These are phyloP conservation scores for Oostethus manadensis DNA, from an alignment of 2,113 vertebrate species.

Conservation along the genomic window DNA sequence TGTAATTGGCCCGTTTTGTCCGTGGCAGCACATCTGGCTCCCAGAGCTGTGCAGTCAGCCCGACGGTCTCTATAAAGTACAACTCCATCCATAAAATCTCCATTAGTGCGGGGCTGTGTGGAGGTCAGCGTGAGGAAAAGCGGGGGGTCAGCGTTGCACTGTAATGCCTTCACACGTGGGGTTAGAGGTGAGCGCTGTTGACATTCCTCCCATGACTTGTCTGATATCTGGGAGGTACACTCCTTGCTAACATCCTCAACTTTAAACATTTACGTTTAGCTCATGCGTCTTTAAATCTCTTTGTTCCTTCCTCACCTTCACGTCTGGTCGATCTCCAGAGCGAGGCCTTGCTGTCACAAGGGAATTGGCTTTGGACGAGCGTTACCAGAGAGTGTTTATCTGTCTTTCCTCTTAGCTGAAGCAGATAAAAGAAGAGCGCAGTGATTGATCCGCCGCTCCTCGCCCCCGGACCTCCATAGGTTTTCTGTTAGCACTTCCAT, in stretches of 20 bases:
- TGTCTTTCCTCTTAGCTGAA: constrained; percentile 54
- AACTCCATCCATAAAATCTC: constrained; percentile 71
- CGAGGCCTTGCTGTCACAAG: constrained; percentile 39
- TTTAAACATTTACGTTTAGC: constrained; percentile 62
- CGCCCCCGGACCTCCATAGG: constrained; percentile 27
- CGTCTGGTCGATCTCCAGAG: constrained; percentile 46
- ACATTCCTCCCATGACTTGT: constrained; percentile 67
- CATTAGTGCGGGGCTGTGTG: constrained; percentile 64
- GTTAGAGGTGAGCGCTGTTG: constrained; percentile 64
- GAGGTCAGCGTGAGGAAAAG: constrained; percentile 59
- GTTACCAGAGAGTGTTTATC: constrained; percentile 57
- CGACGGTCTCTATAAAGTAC: constrained; percentile 63
- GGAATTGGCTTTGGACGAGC: constrained; percentile 55
- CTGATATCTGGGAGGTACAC: constrained; percentile 62
- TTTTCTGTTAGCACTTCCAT: constrained; percentile 50
- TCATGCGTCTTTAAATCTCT: constrained; percentile 20
- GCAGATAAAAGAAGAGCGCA: constrained; percentile 57
- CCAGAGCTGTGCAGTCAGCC: constrained; percentile 48
- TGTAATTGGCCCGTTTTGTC: constrained; percentile 53
- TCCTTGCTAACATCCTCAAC: constrained; percentile 41
- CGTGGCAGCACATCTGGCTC: constrained; percentile 62
- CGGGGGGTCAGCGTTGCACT: constrained; percentile 52
- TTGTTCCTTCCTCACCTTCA: constrained; percentile 31
- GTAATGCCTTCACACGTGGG: constrained; percentile 61
- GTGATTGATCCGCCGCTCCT: constrained; percentile 55